These are phyloP conservation scores for Onchidella celtica DNA, from an alignment of 2,888 invertebrate species.

Conservation along the genomic window DNA sequence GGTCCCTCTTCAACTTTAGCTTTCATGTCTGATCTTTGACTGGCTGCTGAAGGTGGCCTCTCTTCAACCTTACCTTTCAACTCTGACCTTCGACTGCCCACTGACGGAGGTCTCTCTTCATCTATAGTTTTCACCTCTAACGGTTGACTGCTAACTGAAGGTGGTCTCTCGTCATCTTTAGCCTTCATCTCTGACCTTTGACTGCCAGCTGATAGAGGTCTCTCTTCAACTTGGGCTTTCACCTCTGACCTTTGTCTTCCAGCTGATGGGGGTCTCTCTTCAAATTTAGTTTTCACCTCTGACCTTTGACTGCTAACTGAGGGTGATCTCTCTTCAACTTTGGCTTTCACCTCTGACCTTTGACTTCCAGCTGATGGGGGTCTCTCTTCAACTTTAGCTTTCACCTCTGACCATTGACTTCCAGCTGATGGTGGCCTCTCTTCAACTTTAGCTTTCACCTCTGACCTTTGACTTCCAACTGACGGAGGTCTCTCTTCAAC, in stretches of 20 bases:
- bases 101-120: background rate
- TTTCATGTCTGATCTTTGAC: background rate
- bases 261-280: background rate
- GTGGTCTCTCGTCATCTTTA: background rate
- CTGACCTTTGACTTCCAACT: background rate
- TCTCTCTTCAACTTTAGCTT: conserved; percentile 24
- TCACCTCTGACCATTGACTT: background rate
- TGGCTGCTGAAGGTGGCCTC: background rate
- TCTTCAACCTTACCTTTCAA: background rate
- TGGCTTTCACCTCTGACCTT: too few species aligned
- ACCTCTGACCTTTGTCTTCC: background rate
- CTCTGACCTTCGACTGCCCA: background rate
- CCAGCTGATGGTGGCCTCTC: background rate
- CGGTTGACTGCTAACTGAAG: background rate
- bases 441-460: conserved; percentile 11
- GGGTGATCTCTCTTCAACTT: background rate
- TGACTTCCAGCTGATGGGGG: background rate
- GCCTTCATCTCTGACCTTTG: background rate
- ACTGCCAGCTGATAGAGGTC: background rate
- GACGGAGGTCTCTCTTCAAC: background rate
- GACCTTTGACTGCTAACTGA: too few species aligned
- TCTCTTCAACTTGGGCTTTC: conserved; percentile 16
- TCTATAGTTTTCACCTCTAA: background rate
- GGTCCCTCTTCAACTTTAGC: background rate
- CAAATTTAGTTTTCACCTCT: too few species aligned